Percentiles rank a stretch among this genome's conserved stretches.
These are phyloP conservation scores for Dinoponera quadriceps DNA, from an alignment of 1,140 invertebrate species.

Conservation along the genomic window DNA sequence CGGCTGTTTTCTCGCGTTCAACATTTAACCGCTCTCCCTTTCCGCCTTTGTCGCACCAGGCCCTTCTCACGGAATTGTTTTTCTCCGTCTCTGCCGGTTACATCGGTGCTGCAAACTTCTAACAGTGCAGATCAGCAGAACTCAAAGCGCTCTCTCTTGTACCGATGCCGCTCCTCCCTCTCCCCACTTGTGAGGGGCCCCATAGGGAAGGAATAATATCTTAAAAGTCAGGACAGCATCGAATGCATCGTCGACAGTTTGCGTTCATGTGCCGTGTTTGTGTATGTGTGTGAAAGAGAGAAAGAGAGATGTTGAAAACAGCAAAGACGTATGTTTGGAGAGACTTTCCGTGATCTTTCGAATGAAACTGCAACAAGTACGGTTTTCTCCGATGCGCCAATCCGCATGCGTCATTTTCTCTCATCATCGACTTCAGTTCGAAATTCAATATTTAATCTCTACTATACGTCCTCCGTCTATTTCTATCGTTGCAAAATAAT, in stretches of 20 bases:
- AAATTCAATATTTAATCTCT: not conserved
- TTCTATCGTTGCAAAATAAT: no score
- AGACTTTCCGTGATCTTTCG: not conserved
- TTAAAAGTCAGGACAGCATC: conserved; percentile 30
- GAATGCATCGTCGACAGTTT: not conserved
- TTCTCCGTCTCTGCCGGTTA: conserved; percentile 29
- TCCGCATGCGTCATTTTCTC: not conserved
- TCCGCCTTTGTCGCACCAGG: conserved; percentile 21
- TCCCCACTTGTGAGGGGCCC: not conserved
- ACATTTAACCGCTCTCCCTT: conserved; percentile 50
- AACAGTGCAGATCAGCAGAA: conserved; percentile 36
- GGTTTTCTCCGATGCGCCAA: not conserved
- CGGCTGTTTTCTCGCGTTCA: conserved; percentile 29
- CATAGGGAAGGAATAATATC: conserved; percentile 25
- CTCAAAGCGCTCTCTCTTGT: conserved; percentile 34
- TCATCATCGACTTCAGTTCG: not conserved
- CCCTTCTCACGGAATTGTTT: conserved; percentile 46
- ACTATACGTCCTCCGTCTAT: no score
- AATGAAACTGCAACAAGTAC: not conserved
- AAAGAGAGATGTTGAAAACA: not conserved
- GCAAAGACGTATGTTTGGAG: not conserved
- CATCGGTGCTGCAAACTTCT: conserved; percentile 21
- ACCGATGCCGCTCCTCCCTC: not conserved
- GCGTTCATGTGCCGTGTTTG: not conserved
- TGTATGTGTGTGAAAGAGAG: not conserved